These are phyloP conservation scores for Porites lobata DNA, from an alignment of 92 coral and sea anemone species.

Conservation along the genomic window DNA sequence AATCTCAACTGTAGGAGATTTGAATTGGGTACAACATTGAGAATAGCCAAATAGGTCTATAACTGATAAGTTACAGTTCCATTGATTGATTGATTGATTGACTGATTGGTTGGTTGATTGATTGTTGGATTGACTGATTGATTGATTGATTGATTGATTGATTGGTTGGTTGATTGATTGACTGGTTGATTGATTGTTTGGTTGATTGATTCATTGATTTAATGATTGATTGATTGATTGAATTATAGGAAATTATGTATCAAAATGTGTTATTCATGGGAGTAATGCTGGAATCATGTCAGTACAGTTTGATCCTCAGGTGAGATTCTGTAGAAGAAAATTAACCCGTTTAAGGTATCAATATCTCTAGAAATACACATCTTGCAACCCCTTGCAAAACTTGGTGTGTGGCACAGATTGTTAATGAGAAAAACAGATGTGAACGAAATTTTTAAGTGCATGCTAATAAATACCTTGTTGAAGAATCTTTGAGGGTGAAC, in stretches of 20 bases:
- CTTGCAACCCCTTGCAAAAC: too few species aligned
- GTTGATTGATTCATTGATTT: too few species aligned
- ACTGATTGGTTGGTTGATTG: too few species aligned
- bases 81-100: background rate
- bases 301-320: slow-evolving; percentile 95
- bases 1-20: too few species aligned
- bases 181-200: background rate
- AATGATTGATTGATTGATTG: background rate
- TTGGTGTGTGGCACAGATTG: too few species aligned
- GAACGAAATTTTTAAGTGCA: too few species aligned
- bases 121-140: background rate
- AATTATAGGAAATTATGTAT: slow-evolving; percentile 63
- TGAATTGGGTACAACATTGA: too few species aligned
- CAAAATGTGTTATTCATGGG: slow-evolving; percentile 86
- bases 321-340: slow-evolving; percentile 5
- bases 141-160: background rate
- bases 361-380: background rate
- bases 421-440: too few species aligned
- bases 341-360: background rate
- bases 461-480: too few species aligned
- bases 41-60: too few species aligned
- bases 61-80: too few species aligned
- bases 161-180: background rate
- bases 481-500: too few species aligned
- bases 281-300: slow-evolving; percentile 95